Conservation (phyloP, 1,140 invertebrate genomes). For the Zaprionus kolodkinae region DNA sequence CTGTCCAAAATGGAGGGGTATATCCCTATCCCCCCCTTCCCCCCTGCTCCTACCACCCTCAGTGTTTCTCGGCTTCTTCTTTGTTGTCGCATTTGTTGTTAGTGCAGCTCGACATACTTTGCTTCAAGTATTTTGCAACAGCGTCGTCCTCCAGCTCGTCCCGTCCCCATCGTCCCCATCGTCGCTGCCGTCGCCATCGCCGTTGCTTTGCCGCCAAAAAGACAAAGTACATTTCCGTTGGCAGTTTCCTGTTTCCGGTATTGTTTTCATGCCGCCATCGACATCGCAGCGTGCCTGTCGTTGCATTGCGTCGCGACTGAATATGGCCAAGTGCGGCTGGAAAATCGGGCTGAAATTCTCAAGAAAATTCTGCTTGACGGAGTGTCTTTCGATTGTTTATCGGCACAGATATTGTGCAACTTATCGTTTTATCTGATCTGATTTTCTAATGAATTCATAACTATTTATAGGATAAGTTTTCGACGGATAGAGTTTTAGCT, state of each 20-base stretch:
- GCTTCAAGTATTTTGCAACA: conserved; percentile 75
- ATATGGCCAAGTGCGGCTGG: neutral
- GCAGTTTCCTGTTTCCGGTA: conserved; percentile 79
- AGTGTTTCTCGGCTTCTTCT: conserved; percentile 35
- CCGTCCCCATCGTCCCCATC: neutral
- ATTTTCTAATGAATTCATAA: too few relatives aligned
- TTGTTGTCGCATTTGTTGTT: conserved; percentile 49
- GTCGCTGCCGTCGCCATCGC: conserved; percentile 5
- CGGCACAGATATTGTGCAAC: neutral
- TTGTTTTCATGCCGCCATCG: conserved; percentile 69
- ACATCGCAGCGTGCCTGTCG: conserved; percentile 14
- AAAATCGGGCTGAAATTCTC: neutral
- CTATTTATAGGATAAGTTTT: too few relatives aligned
- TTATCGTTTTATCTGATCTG: too few relatives aligned
- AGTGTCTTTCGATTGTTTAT: neutral
- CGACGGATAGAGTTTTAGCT: too few relatives aligned
- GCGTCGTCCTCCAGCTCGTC: conserved; percentile 13
- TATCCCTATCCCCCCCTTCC: conserved; percentile 7
- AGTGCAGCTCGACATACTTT: conserved; percentile 76
- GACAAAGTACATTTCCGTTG: conserved; percentile 81
- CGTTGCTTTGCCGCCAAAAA: conserved; percentile 70
- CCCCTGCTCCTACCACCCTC: neutral
- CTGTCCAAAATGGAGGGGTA: conserved; percentile 51
- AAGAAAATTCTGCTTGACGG: neutral
- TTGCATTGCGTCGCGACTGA: neutral